These are phyloP conservation scores for Drosophila setosimentum DNA, from an alignment of 2,888 invertebrate species.

Conservation along the genomic window DNA sequence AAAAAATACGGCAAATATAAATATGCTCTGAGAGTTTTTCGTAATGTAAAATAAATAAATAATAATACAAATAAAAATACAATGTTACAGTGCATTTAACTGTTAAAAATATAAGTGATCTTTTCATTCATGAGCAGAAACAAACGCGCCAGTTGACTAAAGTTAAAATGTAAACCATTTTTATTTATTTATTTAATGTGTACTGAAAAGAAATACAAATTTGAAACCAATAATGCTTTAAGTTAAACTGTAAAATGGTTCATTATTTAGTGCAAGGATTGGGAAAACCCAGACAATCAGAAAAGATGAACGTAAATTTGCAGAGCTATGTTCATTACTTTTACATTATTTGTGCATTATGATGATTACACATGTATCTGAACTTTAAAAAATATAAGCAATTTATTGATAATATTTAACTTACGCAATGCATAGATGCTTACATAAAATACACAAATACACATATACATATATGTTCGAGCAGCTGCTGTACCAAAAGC, in stretches of 20 bases:
- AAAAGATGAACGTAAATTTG: background rate
- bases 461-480: background rate
- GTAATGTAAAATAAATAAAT: background rate
- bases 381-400: background rate
- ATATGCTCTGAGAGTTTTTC: background rate
- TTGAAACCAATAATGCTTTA: background rate
- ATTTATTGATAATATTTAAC: background rate
- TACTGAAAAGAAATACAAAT: background rate
- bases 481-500: no score
- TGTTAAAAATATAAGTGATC: background rate
- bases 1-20: constrained; percentile 1
- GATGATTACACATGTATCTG: background rate
- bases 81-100: background rate
- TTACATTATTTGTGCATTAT: background rate
- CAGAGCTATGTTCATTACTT: background rate
- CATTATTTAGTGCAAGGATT: background rate
- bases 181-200: background rate
- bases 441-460: no score
- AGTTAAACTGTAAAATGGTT: background rate
- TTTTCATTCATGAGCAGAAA: background rate
- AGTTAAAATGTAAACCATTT: background rate
- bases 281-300: background rate
- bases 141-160: background rate
- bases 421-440: background rate
- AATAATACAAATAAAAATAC: no score